Conservation (phyloP, 2,797 vertebrate genomes). For the Mycteria americana region DNA sequence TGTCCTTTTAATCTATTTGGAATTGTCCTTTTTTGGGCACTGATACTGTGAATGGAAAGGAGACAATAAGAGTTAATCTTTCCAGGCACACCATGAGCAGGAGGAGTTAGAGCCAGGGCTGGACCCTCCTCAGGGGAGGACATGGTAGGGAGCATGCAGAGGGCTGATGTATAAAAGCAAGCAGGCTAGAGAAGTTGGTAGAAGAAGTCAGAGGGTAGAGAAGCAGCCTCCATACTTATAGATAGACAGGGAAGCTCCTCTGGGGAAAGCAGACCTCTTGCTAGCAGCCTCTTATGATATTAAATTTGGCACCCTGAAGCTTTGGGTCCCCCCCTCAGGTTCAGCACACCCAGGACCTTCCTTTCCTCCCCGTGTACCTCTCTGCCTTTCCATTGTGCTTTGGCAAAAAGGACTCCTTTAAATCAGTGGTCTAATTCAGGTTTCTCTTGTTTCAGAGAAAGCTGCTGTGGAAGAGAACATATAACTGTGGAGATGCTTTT, state of each 20-base stretch:
- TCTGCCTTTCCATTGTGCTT: neutral
- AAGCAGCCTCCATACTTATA: neutral
- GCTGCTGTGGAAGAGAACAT: neutral
- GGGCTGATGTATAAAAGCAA: neutral
- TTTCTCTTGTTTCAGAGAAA: neutral
- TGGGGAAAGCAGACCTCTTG: neutral
- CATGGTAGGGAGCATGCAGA: neutral
- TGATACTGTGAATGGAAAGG: neutral
- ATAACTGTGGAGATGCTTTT: neutral
- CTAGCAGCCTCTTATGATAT: neutral
- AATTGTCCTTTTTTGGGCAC: neutral
- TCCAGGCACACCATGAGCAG: neutral
- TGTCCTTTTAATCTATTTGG: neutral
- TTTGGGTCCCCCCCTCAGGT: neutral
- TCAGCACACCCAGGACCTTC: neutral
- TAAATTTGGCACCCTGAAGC: neutral
- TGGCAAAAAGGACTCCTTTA: neutral
- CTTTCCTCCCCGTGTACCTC: fast-evolving
- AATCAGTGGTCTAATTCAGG: neutral
- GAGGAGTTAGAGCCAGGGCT: neutral
- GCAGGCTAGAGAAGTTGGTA: neutral
- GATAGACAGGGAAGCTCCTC: neutral
- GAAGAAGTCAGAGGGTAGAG: neutral
- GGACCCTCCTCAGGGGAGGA: neutral
- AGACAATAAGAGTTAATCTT: neutral